These are phyloP conservation scores for Lagenorhynchus albirostris DNA, from an alignment of 2,113 vertebrate species.

Conservation along the genomic window DNA sequence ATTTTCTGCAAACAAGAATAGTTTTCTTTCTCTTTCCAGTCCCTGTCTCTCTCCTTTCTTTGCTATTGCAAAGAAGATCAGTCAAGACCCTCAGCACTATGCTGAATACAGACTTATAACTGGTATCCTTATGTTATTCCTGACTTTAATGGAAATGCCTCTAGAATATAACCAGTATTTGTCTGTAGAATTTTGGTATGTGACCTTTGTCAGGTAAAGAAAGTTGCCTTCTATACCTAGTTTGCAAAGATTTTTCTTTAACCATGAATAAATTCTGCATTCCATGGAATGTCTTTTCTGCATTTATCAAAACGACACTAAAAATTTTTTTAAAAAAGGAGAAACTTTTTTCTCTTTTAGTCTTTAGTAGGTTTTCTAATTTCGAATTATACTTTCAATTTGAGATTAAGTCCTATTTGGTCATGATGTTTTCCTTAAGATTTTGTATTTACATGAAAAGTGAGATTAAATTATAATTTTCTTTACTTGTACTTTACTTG, in stretches of 20 bases:
- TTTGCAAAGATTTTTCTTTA: constrained; percentile 2
- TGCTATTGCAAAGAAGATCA: not conserved
- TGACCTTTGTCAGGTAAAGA: not conserved
- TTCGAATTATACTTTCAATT: constrained; percentile 34
- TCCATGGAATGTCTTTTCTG: constrained; percentile 1
- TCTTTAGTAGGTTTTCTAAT: not conserved
- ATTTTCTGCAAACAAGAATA: not conserved
- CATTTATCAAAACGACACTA: not conserved
- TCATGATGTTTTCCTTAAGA: not conserved
- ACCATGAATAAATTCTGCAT: not conserved
- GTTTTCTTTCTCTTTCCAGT: not conserved
- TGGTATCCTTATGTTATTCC: not conserved
- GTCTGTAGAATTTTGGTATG: not conserved
- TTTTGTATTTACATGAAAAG: not conserved
- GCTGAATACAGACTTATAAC: not conserved
- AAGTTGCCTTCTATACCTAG: not conserved
- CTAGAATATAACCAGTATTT: not conserved
- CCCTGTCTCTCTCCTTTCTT: not conserved
- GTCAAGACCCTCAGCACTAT: not conserved
- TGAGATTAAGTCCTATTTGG: not conserved
- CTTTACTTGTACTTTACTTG: not conserved
- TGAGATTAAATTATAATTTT: constrained; percentile 1
- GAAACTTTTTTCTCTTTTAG: not conserved
- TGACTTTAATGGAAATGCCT: constrained; percentile 4
- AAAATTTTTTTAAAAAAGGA: not conserved